Percentiles rank a stretch among this genome's conserved stretches.
Conservation (phyloP, 2,113 vertebrate genomes). For the Romanogobio albipinnatus region DNA sequence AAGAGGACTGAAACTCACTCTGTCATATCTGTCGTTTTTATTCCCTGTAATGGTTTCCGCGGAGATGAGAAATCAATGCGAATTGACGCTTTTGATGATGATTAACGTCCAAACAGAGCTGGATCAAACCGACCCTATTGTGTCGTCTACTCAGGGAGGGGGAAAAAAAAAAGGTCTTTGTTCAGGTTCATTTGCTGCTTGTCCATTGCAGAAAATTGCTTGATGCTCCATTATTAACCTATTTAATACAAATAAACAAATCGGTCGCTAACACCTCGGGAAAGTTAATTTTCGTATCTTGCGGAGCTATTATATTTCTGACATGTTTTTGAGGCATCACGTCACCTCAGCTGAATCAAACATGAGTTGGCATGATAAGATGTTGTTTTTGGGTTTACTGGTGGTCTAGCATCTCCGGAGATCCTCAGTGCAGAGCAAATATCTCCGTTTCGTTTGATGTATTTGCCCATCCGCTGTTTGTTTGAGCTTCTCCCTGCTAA, state of each 20-base stretch:
- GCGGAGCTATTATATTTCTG: background rate
- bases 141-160: background rate
- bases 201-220: background rate
- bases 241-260: conserved; percentile 34
- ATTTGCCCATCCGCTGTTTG: conserved; percentile 2
- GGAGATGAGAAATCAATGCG: conserved; percentile 25
- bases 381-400: background rate
- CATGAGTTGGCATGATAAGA: background rate
- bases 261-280: background rate
- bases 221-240: conserved; percentile 9
- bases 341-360: background rate
- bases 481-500: conserved; percentile 25
- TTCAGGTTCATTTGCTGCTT: background rate
- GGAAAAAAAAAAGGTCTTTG: background rate
- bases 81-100: conserved; percentile 38
- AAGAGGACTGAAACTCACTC: conserved; percentile 1
- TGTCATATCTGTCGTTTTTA: conserved; percentile 2
- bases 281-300: background rate
- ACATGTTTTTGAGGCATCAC: conserved; percentile 21
- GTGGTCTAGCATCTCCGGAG: conserved; percentile 25
- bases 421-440: background rate
- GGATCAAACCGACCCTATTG: conserved; percentile 37
- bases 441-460: conserved; percentile 8
- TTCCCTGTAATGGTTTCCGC: conserved; percentile 4
- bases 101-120: conserved; percentile 16